phyloP scores from a whole-genome alignment of 2,797 vertebrate species.

The Leptoclinus maculatus region DNA sequence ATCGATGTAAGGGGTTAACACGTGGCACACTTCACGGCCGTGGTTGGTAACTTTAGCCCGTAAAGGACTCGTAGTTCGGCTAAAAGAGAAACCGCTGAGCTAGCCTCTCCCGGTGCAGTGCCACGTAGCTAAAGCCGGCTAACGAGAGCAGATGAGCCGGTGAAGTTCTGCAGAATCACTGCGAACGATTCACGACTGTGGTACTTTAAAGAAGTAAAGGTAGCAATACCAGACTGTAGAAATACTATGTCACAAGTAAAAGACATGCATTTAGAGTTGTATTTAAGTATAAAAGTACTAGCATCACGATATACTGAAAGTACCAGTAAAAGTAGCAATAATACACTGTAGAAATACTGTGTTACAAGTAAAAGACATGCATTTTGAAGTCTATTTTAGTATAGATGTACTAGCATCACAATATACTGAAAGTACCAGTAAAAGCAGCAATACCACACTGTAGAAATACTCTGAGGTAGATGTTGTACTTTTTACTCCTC shows the following conservation, averaged over 20 bases:
- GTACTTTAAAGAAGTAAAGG: neutral
- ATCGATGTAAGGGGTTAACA: too few relatives aligned
- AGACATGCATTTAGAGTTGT: neutral
- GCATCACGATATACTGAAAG: neutral
- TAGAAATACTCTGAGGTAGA: too few relatives aligned
- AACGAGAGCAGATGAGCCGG: conserved; percentile 23
- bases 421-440: neutral
- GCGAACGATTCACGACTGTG: neutral
- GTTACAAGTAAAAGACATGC: neutral
- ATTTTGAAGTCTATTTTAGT: neutral
- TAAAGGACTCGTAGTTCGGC: rapidly evolving
- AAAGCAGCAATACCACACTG: too few relatives aligned
- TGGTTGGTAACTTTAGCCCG: rapidly evolving
- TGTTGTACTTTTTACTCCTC: too few relatives aligned
- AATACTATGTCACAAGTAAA: neutral
- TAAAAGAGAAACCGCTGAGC: neutral
- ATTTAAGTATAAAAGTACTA: neutral
- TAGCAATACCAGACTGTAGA: neutral
- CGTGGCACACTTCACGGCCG: rapidly evolving
- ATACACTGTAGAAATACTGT: neutral
- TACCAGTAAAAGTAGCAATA: neutral
- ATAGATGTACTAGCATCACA: neutral
- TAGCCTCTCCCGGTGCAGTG: conserved; percentile 29
- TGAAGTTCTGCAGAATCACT: conserved; percentile 28
- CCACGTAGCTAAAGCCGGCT: conserved; percentile 65